These are phyloP conservation scores for Agrilus planipennis DNA, from an alignment of 1,140 invertebrate species.

Conservation along the genomic window DNA sequence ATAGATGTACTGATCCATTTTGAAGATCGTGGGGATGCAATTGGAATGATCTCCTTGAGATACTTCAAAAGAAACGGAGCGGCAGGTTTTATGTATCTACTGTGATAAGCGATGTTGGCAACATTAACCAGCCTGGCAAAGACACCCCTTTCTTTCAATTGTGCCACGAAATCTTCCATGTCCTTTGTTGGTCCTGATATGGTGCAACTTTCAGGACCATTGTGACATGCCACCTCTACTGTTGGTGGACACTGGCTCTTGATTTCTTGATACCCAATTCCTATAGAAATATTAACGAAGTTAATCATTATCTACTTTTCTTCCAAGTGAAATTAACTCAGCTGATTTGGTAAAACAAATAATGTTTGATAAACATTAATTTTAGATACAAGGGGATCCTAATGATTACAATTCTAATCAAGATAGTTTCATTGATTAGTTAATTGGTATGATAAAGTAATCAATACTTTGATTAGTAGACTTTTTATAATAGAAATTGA, in stretches of 20 bases:
- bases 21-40: slow-evolving; percentile 53
- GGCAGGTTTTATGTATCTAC: slow-evolving; percentile 62
- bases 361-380: no score
- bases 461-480: no score
- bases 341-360: no score
- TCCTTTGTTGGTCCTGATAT: slow-evolving; percentile 69
- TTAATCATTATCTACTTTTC: no score
- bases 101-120: slow-evolving; percentile 77
- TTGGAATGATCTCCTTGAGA: slow-evolving; percentile 55
- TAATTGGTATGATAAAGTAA: no score
- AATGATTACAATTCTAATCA: no score
- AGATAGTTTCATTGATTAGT: no score
- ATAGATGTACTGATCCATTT: slow-evolving; percentile 85
- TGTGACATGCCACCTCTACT: slow-evolving; percentile 78
- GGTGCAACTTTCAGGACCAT: slow-evolving; percentile 70
- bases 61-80: slow-evolving; percentile 62
- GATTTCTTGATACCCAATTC: slow-evolving; percentile 35
- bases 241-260: slow-evolving; percentile 47
- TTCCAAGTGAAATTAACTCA: no score
- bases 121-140: slow-evolving; percentile 75
- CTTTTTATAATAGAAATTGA: no score
- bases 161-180: slow-evolving; percentile 54
- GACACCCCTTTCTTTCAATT: slow-evolving; percentile 57
- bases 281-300: no score
- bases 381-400: no score